Evolutionary conservation across 2,113 vertebrate species (phyloP).

Genomic region (Serilophus lunatus): DNA sequence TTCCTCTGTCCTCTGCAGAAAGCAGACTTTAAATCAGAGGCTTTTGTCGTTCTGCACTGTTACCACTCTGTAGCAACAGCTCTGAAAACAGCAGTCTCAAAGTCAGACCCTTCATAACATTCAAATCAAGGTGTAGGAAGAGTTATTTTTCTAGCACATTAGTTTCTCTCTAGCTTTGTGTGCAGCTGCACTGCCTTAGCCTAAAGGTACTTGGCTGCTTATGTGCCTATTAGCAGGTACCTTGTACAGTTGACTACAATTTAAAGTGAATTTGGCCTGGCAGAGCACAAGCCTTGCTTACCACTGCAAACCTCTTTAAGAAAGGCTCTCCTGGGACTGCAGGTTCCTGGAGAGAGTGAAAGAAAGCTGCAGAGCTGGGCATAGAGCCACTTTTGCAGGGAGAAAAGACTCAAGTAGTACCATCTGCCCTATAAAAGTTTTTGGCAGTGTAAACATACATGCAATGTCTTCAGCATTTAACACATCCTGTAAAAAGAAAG

Average conservation of each 20-base stretch:
- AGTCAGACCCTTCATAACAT: background rate
- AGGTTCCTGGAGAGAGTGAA: background rate
- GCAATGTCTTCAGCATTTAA: background rate
- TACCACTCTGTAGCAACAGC: background rate
- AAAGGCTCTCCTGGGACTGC: background rate
- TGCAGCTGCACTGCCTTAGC: background rate
- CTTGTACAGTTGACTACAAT: background rate
- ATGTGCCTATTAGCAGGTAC: background rate
- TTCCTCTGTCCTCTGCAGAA: background rate
- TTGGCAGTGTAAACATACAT: background rate
- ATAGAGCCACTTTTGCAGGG: background rate
- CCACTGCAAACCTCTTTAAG: background rate
- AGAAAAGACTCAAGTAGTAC: background rate
- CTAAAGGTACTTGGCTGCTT: background rate
- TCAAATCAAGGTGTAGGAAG: background rate
- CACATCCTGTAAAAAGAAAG: background rate
- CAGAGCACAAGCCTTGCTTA: background rate
- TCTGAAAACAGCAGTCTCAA: background rate
- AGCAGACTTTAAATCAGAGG: background rate
- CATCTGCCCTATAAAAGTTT: constrained; percentile 23
- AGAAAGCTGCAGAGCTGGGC: constrained; percentile 7
- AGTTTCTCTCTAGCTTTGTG: background rate
- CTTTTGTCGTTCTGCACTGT: background rate
- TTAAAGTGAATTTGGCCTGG: background rate
- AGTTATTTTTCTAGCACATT: background rate